Conservation (phyloP, 2,888 invertebrate genomes). For the Seira musarum region DNA sequence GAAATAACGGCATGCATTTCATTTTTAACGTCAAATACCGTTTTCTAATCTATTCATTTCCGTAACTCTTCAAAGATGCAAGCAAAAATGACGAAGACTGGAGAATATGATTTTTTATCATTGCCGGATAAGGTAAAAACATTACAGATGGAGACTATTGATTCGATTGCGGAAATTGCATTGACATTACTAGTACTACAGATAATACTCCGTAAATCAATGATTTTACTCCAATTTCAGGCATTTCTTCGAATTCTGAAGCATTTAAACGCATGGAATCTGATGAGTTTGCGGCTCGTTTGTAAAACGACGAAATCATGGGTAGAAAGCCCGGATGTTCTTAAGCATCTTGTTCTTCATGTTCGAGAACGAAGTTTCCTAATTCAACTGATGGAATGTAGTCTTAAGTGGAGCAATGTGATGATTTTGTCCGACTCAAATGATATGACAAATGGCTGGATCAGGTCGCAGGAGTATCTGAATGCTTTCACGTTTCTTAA, state of each 20-base stretch:
- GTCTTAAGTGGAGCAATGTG: conserved; percentile 36
- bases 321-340: conserved; percentile 38
- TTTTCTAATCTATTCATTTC: too few relatives aligned
- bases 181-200: background rate
- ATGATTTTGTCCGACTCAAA: conserved; percentile 17
- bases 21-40: too few relatives aligned
- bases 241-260: conserved; percentile 1
- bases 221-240: conserved; percentile 14
- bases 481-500: conserved; percentile 10
- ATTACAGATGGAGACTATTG: background rate
- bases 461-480: conserved; percentile 23
- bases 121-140: background rate
- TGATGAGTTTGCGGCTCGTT: conserved; percentile 43
- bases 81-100: too few relatives aligned
- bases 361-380: conserved; percentile 14
- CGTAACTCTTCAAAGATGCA: too few relatives aligned
- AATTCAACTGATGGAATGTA: conserved; percentile 26
- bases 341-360: conserved; percentile 21
- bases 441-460: conserved; percentile 27
- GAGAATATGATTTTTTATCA: too few relatives aligned
- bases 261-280: conserved; percentile 23
- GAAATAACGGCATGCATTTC: too few relatives aligned
- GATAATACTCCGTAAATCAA: background rate
- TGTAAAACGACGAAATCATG: conserved; percentile 34
- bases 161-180: background rate